Conservation (phyloP, 2,888 invertebrate species). For the Conus canariensis region DNA sequence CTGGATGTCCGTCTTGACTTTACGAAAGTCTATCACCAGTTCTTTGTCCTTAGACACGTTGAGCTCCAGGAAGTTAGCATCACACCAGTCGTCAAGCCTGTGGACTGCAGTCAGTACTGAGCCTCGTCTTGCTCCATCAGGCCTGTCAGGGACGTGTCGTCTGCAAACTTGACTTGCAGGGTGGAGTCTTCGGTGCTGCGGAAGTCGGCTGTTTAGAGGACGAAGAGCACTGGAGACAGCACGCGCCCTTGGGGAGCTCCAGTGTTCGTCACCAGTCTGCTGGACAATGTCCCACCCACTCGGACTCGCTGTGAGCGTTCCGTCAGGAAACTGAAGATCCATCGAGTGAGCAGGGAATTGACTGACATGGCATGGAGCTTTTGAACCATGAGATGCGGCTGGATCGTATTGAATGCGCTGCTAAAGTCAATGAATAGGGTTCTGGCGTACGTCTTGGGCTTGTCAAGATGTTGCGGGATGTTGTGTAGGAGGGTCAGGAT, state of each 20-base stretch:
- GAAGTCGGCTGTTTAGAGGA: constrained; percentile 15
- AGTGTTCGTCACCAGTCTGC: not conserved
- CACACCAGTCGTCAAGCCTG: constrained; percentile 15
- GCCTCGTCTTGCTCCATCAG: not conserved
- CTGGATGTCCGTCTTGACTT: not conserved
- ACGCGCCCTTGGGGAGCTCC: constrained; percentile 24
- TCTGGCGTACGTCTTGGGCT: constrained; percentile 12
- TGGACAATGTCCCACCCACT: not conserved
- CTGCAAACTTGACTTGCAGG: not conserved
- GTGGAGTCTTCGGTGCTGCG: not conserved
- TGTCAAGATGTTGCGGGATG: constrained; percentile 7
- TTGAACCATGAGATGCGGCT: constrained; percentile 11
- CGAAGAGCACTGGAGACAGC: constrained; percentile 26
- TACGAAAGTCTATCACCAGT: not conserved
- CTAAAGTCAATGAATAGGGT: constrained; percentile 26
- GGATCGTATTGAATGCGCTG: constrained; percentile 17
- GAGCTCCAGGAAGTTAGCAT: constrained; percentile 6
- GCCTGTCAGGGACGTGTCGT: constrained; percentile 15
- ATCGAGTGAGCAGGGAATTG: constrained; percentile 2
- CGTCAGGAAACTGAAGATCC: constrained; percentile 28
- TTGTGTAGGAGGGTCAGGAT: not conserved
- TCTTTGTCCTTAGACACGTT: constrained; percentile 21
- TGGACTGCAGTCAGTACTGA: not conserved
- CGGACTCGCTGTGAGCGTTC: constrained; percentile 16
- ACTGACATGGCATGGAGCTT: constrained; percentile 3